phyloP scores from a whole-genome alignment of 53 echinoderm and acorn worm genomes.

The Stichopus horrens region DNA sequence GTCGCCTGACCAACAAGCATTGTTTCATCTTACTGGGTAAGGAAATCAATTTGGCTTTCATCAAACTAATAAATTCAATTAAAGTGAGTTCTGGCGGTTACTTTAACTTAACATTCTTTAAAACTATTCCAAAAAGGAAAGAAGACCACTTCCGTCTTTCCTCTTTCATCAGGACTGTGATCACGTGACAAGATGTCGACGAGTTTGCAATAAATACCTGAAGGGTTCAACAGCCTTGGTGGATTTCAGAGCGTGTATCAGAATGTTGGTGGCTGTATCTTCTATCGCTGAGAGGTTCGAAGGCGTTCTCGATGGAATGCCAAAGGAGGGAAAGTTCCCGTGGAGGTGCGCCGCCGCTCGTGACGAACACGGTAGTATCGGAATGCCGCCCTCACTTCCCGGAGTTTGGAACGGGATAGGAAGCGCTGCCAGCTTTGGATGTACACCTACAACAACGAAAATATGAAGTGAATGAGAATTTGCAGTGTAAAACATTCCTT shows the following conservation, averaged over 20 bases:
- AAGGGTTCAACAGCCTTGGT: slow-evolving; percentile 84
- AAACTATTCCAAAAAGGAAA: background rate
- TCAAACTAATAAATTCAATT: too few species aligned
- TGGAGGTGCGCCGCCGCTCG: slow-evolving; percentile 62
- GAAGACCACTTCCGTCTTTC: background rate
- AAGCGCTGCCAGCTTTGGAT: slow-evolving; percentile 23
- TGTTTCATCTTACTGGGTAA: too few species aligned
- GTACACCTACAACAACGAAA: slow-evolving; percentile 12
- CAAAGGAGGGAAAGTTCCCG: slow-evolving; percentile 61
- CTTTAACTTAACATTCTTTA: background rate
- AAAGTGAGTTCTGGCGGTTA: background rate
- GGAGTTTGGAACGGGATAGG: slow-evolving; percentile 32
- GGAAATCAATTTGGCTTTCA: too few species aligned
- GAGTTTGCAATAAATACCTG: slow-evolving; percentile 27
- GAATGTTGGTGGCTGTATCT: slow-evolving; percentile 82
- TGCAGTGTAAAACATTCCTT: background rate
- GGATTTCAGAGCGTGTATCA: slow-evolving; percentile 77
- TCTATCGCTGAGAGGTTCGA: slow-evolving; percentile 63
- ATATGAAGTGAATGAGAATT: background rate
- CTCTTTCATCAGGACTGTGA: background rate
- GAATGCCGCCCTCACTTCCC: slow-evolving; percentile 39
- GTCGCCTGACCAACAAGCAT: too few species aligned
- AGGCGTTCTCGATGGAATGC: slow-evolving; percentile 49
- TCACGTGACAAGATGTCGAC: background rate
- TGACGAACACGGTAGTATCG: slow-evolving; percentile 67